Conservation (phyloP, 2,888 invertebrate species). For the Portevinia maculata region DNA sequence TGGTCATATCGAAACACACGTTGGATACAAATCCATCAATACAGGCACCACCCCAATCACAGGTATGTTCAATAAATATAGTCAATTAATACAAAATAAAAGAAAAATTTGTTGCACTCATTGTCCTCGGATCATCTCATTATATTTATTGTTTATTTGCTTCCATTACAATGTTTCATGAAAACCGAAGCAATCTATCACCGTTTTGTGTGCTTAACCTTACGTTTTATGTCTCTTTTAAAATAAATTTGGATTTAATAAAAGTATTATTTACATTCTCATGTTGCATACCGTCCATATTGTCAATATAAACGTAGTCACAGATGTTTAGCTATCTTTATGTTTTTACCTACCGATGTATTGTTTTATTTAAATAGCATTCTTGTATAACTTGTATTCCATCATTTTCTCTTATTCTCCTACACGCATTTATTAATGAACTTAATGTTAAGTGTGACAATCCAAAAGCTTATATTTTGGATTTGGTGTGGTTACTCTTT, state of each 20-base stretch:
- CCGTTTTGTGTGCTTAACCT: conserved; percentile 53
- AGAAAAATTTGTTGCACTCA: conserved; percentile 52
- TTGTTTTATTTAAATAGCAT: conserved; percentile 33
- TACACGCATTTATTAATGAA: conserved; percentile 15
- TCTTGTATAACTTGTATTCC: conserved; percentile 30
- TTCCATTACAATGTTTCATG: conserved; percentile 72
- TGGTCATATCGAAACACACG: conserved; percentile 97
- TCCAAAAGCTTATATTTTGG: conserved; percentile 5
- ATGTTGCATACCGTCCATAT: conserved; percentile 8
- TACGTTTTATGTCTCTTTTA: conserved; percentile 44
- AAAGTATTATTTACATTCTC: conserved; percentile 3
- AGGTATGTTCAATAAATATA: conserved; percentile 84
- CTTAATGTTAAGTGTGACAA: conserved; percentile 19
- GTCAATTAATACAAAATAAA: background rate
- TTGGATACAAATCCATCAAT: conserved; percentile 85
- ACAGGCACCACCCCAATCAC: conserved; percentile 78
- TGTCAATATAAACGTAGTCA: conserved; percentile 24
- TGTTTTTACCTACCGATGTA: conserved; percentile 1
- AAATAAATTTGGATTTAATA: conserved; percentile 13
- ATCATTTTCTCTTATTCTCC: conserved; percentile 17
- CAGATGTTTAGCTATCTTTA: background rate
- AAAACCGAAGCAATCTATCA: conserved; percentile 58
- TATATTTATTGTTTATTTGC: conserved; percentile 76
- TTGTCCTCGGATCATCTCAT: conserved; percentile 77
- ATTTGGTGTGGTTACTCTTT: conserved; percentile 45